A percentile compares a stretch with the other conserved stretches of the same genome.
phyloP scores from a whole-genome alignment of 2,888 invertebrate species.

The Diarsia rubi region DNA sequence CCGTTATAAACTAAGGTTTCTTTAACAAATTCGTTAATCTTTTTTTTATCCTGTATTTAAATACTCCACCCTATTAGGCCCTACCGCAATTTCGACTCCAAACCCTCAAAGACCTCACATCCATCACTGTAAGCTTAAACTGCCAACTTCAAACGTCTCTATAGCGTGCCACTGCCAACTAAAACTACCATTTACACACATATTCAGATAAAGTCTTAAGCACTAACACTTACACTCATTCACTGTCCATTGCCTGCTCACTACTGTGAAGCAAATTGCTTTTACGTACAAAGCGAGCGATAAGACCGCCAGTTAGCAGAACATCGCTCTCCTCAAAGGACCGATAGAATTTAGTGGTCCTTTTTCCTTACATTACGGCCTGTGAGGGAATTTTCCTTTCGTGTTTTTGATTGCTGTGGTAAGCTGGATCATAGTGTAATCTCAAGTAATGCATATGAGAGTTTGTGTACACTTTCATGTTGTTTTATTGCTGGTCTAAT shows the following conservation, averaged over 20 bases:
- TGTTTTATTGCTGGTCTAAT: not conserved
- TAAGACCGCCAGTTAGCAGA: constrained; percentile 44
- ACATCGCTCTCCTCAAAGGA: constrained; percentile 49
- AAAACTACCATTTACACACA: constrained; percentile 34
- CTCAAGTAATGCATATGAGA: not conserved
- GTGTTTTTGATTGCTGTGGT: constrained; percentile 10
- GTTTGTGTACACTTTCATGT: not conserved
- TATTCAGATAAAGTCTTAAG: constrained; percentile 22
- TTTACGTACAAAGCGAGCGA: constrained; percentile 45
- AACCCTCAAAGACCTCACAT: constrained; percentile 2
- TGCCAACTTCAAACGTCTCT: constrained; percentile 3
- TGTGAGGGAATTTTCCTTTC: constrained; percentile 30
- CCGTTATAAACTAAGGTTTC: constrained; percentile 2
- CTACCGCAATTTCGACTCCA: not conserved
- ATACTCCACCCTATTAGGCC: not conserved
- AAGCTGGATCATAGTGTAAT: not conserved
- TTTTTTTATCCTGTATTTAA: not conserved
- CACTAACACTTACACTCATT: constrained; percentile 29
- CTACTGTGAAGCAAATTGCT: constrained; percentile 36
- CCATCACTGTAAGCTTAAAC: constrained; percentile 23
- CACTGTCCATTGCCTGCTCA: constrained; percentile 44
- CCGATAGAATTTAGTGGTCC: constrained; percentile 40
- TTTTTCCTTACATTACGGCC: constrained; percentile 26
- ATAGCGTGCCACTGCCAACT: constrained; percentile 14
- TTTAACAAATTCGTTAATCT: not conserved